Evolutionary conservation across 2,113 vertebrate species (phyloP).

Genomic region (Gallinago paraguaiae): DNA sequence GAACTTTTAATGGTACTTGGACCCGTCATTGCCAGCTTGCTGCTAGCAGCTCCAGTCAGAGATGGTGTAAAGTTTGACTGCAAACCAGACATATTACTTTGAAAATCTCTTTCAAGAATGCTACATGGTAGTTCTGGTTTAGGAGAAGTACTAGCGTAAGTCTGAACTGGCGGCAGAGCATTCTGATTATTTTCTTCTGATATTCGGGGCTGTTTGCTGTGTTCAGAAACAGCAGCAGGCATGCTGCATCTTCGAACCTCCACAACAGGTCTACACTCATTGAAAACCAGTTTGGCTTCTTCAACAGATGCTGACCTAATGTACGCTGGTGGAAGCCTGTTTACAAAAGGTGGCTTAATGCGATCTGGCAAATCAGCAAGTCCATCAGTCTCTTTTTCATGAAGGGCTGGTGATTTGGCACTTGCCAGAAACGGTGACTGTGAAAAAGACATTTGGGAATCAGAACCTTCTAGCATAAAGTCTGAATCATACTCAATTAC

Average conservation of each 20-base stretch:
- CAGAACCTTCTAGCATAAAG: slow-evolving; percentile 85
- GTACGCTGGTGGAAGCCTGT: slow-evolving; percentile 81
- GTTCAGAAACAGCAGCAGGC: slow-evolving; percentile 75
- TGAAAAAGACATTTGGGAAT: slow-evolving; percentile 91
- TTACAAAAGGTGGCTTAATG: slow-evolving; percentile 71
- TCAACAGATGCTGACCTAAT: slow-evolving; percentile 88
- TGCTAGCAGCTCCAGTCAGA: slow-evolving; percentile 53
- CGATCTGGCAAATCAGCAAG: slow-evolving; percentile 81
- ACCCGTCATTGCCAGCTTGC: slow-evolving; percentile 68
- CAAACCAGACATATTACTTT: slow-evolving; percentile 21
- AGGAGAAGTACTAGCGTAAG: slow-evolving; percentile 63
- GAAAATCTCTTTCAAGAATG: slow-evolving; percentile 70
- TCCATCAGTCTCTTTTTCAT: slow-evolving; percentile 83
- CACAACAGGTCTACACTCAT: slow-evolving; percentile 77
- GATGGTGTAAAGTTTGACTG: slow-evolving; percentile 58
- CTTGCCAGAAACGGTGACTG: slow-evolving; percentile 86
- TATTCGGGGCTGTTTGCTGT: slow-evolving; percentile 52
- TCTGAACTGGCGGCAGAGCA: slow-evolving; percentile 22
- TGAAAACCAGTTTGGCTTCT: slow-evolving; percentile 80
- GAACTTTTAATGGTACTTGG: slow-evolving; percentile 33
- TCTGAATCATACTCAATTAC: slow-evolving; percentile 88
- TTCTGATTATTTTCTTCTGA: slow-evolving; percentile 77
- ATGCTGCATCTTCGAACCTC: slow-evolving; percentile 79
- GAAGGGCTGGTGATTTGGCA: slow-evolving; percentile 87
- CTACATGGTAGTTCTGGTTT: slow-evolving; percentile 63